Evolutionary conservation across 2,888 invertebrate genomes (phyloP).

Genomic region (Drosophila melanocephala): DNA sequence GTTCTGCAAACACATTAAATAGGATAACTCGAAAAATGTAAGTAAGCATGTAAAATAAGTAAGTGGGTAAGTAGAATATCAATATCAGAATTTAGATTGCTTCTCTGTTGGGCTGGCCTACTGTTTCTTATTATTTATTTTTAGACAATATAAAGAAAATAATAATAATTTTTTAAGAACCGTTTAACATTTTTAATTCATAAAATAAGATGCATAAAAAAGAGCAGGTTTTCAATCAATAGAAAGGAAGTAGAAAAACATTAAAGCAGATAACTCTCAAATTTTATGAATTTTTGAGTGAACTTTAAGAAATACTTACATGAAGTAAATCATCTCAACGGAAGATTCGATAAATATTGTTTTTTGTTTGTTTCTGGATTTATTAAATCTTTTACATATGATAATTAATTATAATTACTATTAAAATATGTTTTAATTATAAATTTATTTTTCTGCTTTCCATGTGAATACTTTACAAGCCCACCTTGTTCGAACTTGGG

Average conservation of each 20-base stretch:
- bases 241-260: too few relatives aligned
- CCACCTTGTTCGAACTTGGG: constrained; percentile 46
- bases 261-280: neutral
- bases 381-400: too few relatives aligned
- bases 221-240: neutral
- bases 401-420: too few relatives aligned
- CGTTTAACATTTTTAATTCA: neutral
- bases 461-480: neutral
- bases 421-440: too few relatives aligned
- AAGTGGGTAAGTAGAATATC: neutral
- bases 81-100: neutral
- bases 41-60: neutral
- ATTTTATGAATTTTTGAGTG: rapidly evolving
- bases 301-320: neutral
- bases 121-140: neutral
- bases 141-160: neutral
- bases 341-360: too few relatives aligned
- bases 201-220: neutral
- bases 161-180: neutral
- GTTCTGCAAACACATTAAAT: neutral
- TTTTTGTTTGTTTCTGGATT: neutral
- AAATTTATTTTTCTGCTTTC: too few relatives aligned
- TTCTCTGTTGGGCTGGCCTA: neutral
- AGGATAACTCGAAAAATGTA: neutral
- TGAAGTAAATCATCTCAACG: neutral